These are phyloP conservation scores for Haemorhous mexicanus DNA, from an alignment of 2,113 vertebrate genomes.

Conservation along the genomic window DNA sequence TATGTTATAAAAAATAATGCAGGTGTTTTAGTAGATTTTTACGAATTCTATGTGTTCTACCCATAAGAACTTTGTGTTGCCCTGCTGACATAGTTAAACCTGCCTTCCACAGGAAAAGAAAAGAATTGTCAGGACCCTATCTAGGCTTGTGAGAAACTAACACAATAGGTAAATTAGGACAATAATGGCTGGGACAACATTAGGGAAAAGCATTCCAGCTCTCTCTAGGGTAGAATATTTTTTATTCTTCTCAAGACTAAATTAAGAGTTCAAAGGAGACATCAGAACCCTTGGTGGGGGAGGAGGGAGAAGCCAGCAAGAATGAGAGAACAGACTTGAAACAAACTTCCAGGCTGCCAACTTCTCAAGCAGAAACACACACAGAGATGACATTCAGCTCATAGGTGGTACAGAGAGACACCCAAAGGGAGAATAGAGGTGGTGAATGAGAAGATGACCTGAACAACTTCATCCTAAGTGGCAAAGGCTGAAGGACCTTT, in stretches of 20 bases:
- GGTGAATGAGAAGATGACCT: not conserved
- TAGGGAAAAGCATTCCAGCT: not conserved
- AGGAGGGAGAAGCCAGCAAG: not conserved
- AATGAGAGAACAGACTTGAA: not conserved
- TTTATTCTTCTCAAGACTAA: not conserved
- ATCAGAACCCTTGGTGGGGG: not conserved
- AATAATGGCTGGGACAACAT: not conserved
- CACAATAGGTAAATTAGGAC: not conserved
- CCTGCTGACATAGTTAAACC: not conserved
- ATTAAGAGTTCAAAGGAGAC: not conserved
- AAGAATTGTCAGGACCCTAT: not conserved
- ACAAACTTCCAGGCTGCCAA: not conserved
- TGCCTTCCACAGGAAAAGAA: not conserved
- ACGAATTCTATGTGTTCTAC: not conserved
- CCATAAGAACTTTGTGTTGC: not conserved
- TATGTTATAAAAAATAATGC: not conserved
- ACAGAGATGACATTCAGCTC: not conserved
- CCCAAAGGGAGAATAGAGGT: not conserved
- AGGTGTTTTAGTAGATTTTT: not conserved
- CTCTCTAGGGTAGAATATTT: not conserved
- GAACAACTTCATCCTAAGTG: not conserved
- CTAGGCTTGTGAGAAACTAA: not conserved
- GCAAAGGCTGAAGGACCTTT: not conserved
- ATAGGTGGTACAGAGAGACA: not conserved
- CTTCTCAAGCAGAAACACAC: not conserved